Base-by-base conservation (phyloP, 2,797 vertebrate genomes). In the Myripristis jacobus region DNA sequence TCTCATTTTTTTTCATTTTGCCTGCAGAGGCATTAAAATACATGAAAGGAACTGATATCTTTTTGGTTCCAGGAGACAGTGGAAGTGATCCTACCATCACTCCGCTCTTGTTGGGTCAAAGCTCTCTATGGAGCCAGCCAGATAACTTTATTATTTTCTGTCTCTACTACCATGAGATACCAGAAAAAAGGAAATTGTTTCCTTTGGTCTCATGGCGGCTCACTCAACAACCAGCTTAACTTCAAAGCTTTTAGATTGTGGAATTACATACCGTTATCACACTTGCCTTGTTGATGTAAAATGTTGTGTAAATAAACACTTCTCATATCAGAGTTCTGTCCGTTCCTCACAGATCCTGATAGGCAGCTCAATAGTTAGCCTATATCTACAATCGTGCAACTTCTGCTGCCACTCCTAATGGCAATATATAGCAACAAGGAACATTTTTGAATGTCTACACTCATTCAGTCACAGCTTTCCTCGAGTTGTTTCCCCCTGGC, bases 201-300 rank as follows among this genome's bases (percentile, higher is more conserved):
- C 11, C 36, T 74, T 58, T 75, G 78, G 85, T 75, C 57, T 68
- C 55, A 41, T 12, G 57, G 65, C 58, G 66, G 70, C 56, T 76
- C 59, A 63, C 59, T 53, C 58, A 70, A 73, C 47, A 44, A 56
- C 57, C 75, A 77, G 70, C 53, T 21, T 51, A 65, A 71, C 80
- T 77, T 85, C 82, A 85, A 75, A 88, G 80, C 15, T 7, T 10
- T 5, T 12, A 22, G 22, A 43, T 64, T 78, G n/a, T 25, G 41
- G 4, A 80, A 87, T 86, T 80, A 16, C 51, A 57, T 24, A 31
- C 52, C 55, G 47, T 29, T 62, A 75, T 81, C 75, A 34, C 58
- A 62, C 71, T 65, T 65, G 73, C 34, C 59, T 66, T 81, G 73
- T 80, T 79, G 77, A 84, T 73, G 36, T 25, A 38, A 19, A 54